A percentile compares a stretch with the other conserved stretches of the same genome.
These are phyloP conservation scores for Danio choprae DNA, from an alignment of 2,797 vertebrate genomes.

Conservation along the genomic window DNA sequence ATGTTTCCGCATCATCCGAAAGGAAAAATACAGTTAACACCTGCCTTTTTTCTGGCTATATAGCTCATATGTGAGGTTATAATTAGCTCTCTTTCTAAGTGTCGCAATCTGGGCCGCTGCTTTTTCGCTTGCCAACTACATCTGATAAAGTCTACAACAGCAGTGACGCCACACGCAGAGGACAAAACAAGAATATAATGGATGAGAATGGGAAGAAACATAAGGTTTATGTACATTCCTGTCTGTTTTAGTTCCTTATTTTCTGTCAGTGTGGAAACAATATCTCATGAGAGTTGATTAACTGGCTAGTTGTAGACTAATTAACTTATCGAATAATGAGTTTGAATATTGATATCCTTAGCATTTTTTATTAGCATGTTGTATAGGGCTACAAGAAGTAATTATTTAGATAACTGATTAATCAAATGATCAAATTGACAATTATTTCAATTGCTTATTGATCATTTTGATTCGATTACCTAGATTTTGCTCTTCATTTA, in stretches of 20 bases:
- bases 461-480: too few species aligned
- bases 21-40: conserved; percentile 37
- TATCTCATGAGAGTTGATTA: background rate
- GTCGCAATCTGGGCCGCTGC: conserved; percentile 71
- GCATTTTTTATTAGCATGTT: too few species aligned
- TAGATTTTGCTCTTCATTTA: too few species aligned
- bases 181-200: conserved; percentile 21
- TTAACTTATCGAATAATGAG: background rate
- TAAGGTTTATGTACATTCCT: background rate
- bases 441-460: too few species aligned
- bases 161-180: conserved; percentile 55
- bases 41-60: conserved; percentile 43
- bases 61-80: conserved; percentile 65
- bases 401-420: too few species aligned
- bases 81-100: conserved; percentile 72
- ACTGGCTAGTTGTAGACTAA: background rate
- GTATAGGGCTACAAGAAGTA: too few species aligned
- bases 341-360: background rate
- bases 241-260: too few species aligned
- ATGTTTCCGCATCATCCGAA: background rate
- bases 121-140: conserved; percentile 66
- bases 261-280: background rate
- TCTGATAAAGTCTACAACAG: conserved; percentile 66
- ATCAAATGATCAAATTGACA: too few species aligned
- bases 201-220: background rate